Percentiles rank a stretch among this genome's conserved stretches.
These are phyloP conservation scores for Bombus sibiricus DNA, from an alignment of 1,140 invertebrate genomes.

Conservation along the genomic window DNA sequence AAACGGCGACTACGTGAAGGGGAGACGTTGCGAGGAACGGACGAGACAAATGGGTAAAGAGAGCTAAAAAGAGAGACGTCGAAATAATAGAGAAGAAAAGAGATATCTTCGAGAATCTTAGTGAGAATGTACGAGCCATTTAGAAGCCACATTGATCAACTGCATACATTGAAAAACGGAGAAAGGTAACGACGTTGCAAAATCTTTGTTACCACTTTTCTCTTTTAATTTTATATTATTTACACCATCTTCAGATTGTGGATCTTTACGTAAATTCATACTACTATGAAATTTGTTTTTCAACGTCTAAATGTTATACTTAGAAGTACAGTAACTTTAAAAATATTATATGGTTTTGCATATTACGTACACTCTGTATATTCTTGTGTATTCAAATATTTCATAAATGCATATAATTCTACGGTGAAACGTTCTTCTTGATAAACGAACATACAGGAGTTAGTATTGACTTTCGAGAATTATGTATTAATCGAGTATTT, in stretches of 20 bases:
- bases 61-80: slow-evolving; percentile 33
- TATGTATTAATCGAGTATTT: too few relatives aligned
- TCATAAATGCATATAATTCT: neutral
- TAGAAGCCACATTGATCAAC: neutral
- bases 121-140: neutral
- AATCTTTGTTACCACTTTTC: too few relatives aligned
- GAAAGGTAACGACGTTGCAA: neutral
- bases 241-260: too few relatives aligned
- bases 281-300: too few relatives aligned
- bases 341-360: too few relatives aligned
- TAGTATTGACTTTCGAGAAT: neutral
- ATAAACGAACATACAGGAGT: neutral
- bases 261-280: too few relatives aligned
- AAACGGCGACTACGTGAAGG: neutral
- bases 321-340: neutral
- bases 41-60: slow-evolving; percentile 9
- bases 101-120: neutral
- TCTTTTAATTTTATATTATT: neutral
- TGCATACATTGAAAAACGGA: too few relatives aligned
- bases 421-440: neutral
- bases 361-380: too few relatives aligned
- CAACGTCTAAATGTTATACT: neutral
- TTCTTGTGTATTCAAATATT: neutral
- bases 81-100: neutral
- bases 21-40: slow-evolving; percentile 19